Evolutionary conservation across 2,888 invertebrate genomes (phyloP), one percentile per base, ranked within the genome.

Genomic region (Phrixothrix hirtus): DNA sequence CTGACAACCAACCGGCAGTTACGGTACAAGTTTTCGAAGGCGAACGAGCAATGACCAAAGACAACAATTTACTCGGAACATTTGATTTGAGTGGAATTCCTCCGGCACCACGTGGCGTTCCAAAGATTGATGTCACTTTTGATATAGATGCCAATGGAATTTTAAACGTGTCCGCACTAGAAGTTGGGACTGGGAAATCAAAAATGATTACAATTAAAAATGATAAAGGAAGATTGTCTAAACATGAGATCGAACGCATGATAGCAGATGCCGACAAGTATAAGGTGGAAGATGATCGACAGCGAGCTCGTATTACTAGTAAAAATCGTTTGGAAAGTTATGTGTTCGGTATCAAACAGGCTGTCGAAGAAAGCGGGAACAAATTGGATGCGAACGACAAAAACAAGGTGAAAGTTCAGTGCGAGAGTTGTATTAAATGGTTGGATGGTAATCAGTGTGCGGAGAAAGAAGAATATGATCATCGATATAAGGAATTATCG

Each of bases 221-320:
- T n/a, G n/a, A 92, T 77, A 89, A 87, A 67, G 90, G 91, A 0
- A 80, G 91, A 3, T 78, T 92, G 39, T 87, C 88, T 12, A 87
- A 90, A 70, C 84, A 84, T 2, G 91, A 92, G 64, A 92, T 92
- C 57, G 89, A 92, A 56, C 80, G 86, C 52, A 91, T 89, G 89
- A 74, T 89, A 15, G 75, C 80, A 1, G 89, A 89, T 58, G 89
- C 89, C 0, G 89, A 89, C 66, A 77, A 75, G 34, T 90, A 86
- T 74, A 81, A 82, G 36, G 86, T 84, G 25, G 88, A 88, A 65
- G 89, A 89, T 64, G 84, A 86, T 50, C 81, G 81, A 65, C 87
- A 87, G 60, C 77, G 83, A 7, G 83, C 87, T 60, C 78, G 84
- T 31, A 82, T 91, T n/a, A 71, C 81, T 0, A 81, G 87, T 6